Base-by-base conservation (phyloP, 2,888 invertebrate species). In the Eudemis profundana region DNA sequence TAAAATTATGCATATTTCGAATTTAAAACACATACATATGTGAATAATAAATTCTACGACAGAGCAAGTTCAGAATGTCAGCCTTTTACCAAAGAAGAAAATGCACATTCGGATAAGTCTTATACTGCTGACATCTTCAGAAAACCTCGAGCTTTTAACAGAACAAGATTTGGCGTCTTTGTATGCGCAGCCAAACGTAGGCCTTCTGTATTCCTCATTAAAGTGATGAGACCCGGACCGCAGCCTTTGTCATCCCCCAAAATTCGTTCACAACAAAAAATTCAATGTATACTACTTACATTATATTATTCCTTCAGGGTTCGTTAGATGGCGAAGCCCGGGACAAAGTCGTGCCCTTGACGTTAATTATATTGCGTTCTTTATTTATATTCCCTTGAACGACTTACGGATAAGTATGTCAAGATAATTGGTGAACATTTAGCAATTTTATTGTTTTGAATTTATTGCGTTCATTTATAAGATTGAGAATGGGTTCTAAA, bases 271-370 rank as follows among this genome's bases (percentile, higher is more conserved):
- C 50, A 46, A 44, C 50, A 36, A 64, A 64, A 64, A 64, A 59
- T 38, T 50, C 51, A 44, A 53, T 65, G 59, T 65, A 46, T 44
- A 42, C 46, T 44, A 42, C 46, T 53, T 51, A 40, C 47, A 42
- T 50, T 42, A 63, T 36, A 51, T 64, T 65, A 65, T 51, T 65
- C 51, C 33, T 50, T 57, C 57, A 51, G 50, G 42, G 19, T 59
- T 59, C 57, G 46, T 59, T 53, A 65, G 51, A 57, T 44, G 47
- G 46, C 38, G 46, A 60, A 14, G 19, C 54, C 49, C 54, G n/a
- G 44, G n/a, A 23, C 47, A 29, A 46, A 27, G 19, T 33, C 19
- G 21, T 27, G 59, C 27, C 59, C 59, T 59, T 53, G 50, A n/a
- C 42, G 14, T 51, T 57, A 50, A 64, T 64, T 64, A 64, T 42